These are phyloP conservation scores for Leptocoma aspasia DNA, from an alignment of 2,113 vertebrate species.

Conservation along the genomic window DNA sequence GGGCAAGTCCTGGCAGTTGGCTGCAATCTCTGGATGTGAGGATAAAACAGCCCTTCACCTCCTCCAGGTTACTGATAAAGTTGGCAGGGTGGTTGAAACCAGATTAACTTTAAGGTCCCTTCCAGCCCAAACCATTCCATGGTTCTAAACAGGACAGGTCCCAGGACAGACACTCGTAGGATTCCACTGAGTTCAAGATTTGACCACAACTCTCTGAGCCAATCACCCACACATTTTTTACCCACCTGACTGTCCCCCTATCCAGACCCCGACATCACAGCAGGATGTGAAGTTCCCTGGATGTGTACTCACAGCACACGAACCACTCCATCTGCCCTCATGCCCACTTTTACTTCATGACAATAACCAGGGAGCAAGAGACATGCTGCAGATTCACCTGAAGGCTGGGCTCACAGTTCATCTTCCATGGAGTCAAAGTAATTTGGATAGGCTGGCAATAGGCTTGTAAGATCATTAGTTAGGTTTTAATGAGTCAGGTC, in stretches of 20 bases:
- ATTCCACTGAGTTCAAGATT: neutral
- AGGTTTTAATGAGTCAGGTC: neutral
- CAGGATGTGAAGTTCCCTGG: neutral
- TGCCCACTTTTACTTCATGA: neutral
- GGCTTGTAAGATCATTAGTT: neutral
- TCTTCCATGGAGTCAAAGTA: neutral
- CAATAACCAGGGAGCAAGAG: neutral
- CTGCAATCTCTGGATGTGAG: neutral
- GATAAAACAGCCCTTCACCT: neutral
- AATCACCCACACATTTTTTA: neutral
- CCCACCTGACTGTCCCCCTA: neutral
- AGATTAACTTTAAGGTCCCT: neutral
- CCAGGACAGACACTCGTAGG: rapidly evolving
- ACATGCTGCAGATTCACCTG: neutral
- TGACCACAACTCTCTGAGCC: neutral
- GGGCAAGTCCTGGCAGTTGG: neutral
- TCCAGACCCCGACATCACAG: neutral
- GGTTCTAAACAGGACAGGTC: neutral
- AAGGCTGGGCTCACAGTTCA: neutral
- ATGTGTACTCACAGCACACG: rapidly evolving
- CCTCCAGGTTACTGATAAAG: neutral
- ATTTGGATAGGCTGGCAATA: neutral
- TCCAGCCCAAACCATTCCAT: neutral
- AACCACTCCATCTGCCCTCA: neutral
- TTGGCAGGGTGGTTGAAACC: neutral